Evolutionary conservation across 2,888 invertebrate species (phyloP), one percentile per base, ranked within the genome.

Genomic region (Anarsia innoxiella): DNA sequence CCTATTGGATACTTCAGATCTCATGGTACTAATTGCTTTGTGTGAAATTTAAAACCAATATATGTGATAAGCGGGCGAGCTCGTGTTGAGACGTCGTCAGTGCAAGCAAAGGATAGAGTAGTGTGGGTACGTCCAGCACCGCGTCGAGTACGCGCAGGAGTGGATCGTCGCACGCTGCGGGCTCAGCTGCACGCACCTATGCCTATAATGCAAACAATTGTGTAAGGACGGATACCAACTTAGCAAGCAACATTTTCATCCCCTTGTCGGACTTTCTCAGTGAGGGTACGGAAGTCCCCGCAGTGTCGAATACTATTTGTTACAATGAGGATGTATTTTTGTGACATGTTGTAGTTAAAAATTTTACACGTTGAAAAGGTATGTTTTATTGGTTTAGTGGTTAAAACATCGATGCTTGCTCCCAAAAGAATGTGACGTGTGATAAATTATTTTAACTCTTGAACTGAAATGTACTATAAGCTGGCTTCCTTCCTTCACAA

Each of bases 401-500:
- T 78, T 71, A 62, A 66, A 66, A 64, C 55, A 70, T 54, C 63
- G 68, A 74, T 75, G 82, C 78, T 82, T 79, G 79, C 82, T 76
- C 72, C 65, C 55, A 53, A 62, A 53, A 53, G 51, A 48, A 62
- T 63, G 59, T 69, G 62, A 66, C 54, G 62, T 68, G 66, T 65
- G 63, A 66, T 60, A 59, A 63, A 70, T 19, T 61, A 51, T 59
- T 56, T 56, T 48, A n/a, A 50, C 46, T 39, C 44, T 57, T 51
- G 53, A 47, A 54, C 49, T 42, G 44, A 57, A 66, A 64, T 53
- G 49, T 64, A 74, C 66, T 70, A 62, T 70, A 80, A 76, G 88
- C 89, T 90, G 90, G 91, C 91, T 90, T 91, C 91, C 91, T 76
- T 85, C 85, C 86, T 91, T 88, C 90, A 89, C 92, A 91, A 92